Evolutionary conservation across 2,888 invertebrate genomes (phyloP).

Genomic region (Atrina japonica): DNA sequence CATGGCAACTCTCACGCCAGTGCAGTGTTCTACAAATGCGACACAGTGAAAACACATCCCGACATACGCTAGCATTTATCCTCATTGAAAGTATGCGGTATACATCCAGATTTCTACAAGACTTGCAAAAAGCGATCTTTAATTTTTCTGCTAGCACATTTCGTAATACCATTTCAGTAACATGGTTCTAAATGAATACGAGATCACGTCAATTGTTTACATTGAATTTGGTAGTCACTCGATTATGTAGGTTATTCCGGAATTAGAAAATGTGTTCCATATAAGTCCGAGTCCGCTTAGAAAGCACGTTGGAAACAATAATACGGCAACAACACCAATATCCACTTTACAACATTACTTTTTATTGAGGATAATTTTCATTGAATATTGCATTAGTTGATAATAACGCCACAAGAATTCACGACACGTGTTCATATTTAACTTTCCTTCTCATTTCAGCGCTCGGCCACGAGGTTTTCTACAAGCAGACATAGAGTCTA

Average conservation of each 20-base stretch:
- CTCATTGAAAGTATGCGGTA: not conserved
- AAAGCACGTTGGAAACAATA: too few species aligned
- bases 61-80: not conserved
- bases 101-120: too few species aligned
- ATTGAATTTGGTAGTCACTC: too few species aligned
- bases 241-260: too few species aligned
- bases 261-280: too few species aligned
- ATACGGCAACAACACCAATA: not conserved
- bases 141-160: too few species aligned
- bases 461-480: conserved; percentile 20
- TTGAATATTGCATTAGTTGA: conserved; percentile 12
- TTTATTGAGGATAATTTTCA: too few species aligned
- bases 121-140: too few species aligned
- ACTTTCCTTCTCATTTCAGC: conserved; percentile 23
- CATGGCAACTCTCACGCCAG: conserved; percentile 9
- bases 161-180: too few species aligned
- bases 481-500: conserved; percentile 22
- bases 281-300: too few species aligned
- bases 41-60: not conserved
- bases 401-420: conserved; percentile 18
- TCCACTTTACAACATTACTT: not conserved
- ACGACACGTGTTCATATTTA: conserved; percentile 21
- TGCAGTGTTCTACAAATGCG: not conserved
- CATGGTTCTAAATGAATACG: too few species aligned
- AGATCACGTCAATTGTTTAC: too few species aligned